Base-by-base conservation (phyloP, 2,797 vertebrate genomes). In the Microctenopoma lineatum region DNA sequence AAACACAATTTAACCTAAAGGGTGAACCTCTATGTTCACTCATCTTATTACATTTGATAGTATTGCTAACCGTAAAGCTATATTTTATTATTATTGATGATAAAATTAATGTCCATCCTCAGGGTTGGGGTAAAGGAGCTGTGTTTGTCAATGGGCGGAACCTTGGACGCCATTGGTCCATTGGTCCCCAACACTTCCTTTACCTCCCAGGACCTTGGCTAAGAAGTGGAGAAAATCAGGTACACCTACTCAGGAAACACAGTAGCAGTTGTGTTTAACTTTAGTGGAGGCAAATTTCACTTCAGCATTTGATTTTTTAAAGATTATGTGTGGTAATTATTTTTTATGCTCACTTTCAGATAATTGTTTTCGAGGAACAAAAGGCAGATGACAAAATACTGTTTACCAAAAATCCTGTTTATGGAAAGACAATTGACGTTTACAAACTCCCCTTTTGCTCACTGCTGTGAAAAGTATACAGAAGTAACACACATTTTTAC, bases 61-160 rank as follows among this genome's bases (percentile, higher is more conserved):
- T n/a, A 45, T 16, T n/a, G 7, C n/a, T n/a, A 18, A n/a, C 3
- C 18, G 44, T 32, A 16, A 45, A 57, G 7, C 8, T 8, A 41
- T 4, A 29, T 32, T 26, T 1, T 38, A 5, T 14, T n/a, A 68
- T 62, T 59, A 21, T 36, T 69, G 10, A 67, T 65, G 12, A 26
- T 38, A 48, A n/a, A 12, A 12, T n/a, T 64, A 21, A 29, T 14
- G 36, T 79, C 41, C 7, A 14, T 77, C 73, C 41, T 16, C 68
- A 98, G 97, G 95, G 94, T 71, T 98, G 96, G 96, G 91, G 92
- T 52, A 98, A 98, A 87, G 97, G 97, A 42, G 93, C 92, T 0
- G 94, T 96, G 15, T 96, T 98, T 66, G 81, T 97, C 86, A 98
- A 98, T 0, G 94, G 94, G 1, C 89, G 92, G 75, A 98, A 96